phyloP scores from a whole-genome alignment of 2,888 invertebrate genomes.

The Tuberolachnus salignus region DNA sequence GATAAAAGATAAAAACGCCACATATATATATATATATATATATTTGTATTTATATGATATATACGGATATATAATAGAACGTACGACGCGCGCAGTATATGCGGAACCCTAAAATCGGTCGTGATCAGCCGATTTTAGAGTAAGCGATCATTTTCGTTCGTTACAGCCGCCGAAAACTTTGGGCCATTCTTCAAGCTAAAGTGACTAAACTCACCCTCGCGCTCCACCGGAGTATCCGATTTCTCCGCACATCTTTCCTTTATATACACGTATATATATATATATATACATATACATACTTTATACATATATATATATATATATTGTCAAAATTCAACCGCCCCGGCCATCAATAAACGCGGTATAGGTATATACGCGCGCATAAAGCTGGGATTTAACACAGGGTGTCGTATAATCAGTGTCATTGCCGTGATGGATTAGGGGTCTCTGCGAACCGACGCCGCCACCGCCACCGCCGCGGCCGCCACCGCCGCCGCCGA shows the following conservation, averaged over 20 bases:
- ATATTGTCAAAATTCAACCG: background rate
- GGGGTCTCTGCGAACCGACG: constrained; percentile 24
- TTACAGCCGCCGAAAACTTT: background rate
- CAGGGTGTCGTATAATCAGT: constrained; percentile 56
- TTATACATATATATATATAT: too few species aligned
- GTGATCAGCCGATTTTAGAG: background rate
- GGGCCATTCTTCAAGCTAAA: constrained; percentile 8
- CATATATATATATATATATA: background rate
- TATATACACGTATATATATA: background rate
- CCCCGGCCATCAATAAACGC: background rate
- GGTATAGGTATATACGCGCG: background rate
- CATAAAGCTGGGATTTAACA: constrained; percentile 41
- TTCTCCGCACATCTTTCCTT: constrained; percentile 25
- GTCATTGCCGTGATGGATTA: constrained; percentile 56
- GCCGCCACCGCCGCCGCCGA: constrained; percentile 2
- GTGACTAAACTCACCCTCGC: constrained; percentile 12
- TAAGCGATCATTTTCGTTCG: constrained; percentile 5
- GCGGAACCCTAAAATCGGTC: constrained; percentile 10
- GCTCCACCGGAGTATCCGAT: constrained; percentile 18
- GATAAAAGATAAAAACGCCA: background rate
- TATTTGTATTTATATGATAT: too few species aligned
- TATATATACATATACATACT: background rate
- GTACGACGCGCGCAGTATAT: too few species aligned
- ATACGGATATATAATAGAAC: background rate
- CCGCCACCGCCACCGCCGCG: background rate